phyloP scores from a whole-genome alignment of 1,140 invertebrate genomes.

The Gonatopus flavifemur region DNA sequence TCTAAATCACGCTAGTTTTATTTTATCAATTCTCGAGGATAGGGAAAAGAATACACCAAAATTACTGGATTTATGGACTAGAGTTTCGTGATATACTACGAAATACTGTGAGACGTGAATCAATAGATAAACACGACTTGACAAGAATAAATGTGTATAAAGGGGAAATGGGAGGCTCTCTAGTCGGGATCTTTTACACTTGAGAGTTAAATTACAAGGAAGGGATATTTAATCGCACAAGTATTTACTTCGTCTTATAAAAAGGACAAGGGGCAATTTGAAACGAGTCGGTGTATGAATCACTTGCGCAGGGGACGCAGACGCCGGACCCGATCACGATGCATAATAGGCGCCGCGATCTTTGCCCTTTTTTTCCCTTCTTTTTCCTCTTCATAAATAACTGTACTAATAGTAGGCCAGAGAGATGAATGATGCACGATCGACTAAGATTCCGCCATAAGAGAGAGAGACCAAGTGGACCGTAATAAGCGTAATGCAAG shows the following conservation, averaged over 20 bases:
- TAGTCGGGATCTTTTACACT: conserved; percentile 25
- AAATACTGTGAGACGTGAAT: too few species aligned
- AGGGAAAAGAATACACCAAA: too few species aligned
- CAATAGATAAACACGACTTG: too few species aligned
- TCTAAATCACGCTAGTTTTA: too few species aligned
- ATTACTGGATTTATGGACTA: too few species aligned
- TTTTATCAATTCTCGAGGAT: too few species aligned
- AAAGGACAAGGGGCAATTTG: conserved; percentile 39
- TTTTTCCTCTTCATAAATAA: too few species aligned
- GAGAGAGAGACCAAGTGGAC: conserved; percentile 8
- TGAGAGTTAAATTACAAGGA: conserved; percentile 23
- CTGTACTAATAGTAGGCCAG: conserved; percentile 35
- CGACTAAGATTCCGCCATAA: conserved; percentile 3
- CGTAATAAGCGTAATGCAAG: conserved; percentile 17
- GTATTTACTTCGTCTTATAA: conserved; percentile 26
- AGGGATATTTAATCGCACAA: conserved; percentile 35
- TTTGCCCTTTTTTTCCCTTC: conserved; percentile 28
- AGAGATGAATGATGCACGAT: conserved; percentile 27
- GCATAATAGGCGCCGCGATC: conserved; percentile 33
- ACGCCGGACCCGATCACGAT: too few species aligned
- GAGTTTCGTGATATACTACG: too few species aligned
- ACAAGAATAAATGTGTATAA: too few species aligned
- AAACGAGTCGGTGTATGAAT: conserved; percentile 32
- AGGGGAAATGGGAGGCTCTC: too few species aligned
- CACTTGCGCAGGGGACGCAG: conserved; percentile 16